These are phyloP conservation scores for Campoletis sonorensis DNA, from an alignment of 1,140 invertebrate species.

Conservation along the genomic window DNA sequence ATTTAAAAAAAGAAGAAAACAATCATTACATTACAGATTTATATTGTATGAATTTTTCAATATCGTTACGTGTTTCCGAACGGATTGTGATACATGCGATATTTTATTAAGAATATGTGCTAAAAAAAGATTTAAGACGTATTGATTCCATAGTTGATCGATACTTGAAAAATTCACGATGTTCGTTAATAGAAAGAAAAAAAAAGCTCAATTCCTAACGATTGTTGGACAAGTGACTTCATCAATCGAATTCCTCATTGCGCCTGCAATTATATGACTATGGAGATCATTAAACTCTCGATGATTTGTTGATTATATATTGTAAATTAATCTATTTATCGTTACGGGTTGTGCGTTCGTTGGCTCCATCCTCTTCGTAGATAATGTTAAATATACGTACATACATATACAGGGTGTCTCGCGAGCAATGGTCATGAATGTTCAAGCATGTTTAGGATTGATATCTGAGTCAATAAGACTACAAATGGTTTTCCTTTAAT, in stretches of 20 bases:
- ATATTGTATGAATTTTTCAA: conserved; percentile 12
- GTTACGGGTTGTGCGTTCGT: conserved; percentile 37
- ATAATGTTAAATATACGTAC: conserved; percentile 9
- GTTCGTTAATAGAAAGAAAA: conserved; percentile 13
- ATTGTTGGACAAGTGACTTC: neutral
- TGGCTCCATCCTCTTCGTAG: neutral
- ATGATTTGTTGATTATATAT: conserved; percentile 40
- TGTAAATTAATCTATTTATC: conserved; percentile 33
- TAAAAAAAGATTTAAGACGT: neutral
- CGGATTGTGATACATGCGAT: conserved; percentile 40
- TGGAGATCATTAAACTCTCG: neutral
- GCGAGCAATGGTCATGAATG: too few species aligned
- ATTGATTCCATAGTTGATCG: conserved; percentile 3
- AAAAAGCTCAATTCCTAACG: conserved; percentile 35
- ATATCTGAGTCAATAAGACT: too few species aligned
- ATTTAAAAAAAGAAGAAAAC: neutral
- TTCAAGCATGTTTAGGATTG: too few species aligned
- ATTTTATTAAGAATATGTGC: conserved; percentile 40
- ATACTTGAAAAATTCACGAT: conserved; percentile 11
- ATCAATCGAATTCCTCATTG: neutral
- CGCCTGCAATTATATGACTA: neutral
- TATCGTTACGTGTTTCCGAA: conserved; percentile 34
- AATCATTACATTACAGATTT: too few species aligned
- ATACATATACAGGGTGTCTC: too few species aligned
- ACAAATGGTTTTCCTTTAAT: too few species aligned